Evolutionary conservation across 1,140 invertebrate genomes (phyloP), one percentile per base, ranked within the genome.

Genomic region (Phenacoccus solenopsis): DNA sequence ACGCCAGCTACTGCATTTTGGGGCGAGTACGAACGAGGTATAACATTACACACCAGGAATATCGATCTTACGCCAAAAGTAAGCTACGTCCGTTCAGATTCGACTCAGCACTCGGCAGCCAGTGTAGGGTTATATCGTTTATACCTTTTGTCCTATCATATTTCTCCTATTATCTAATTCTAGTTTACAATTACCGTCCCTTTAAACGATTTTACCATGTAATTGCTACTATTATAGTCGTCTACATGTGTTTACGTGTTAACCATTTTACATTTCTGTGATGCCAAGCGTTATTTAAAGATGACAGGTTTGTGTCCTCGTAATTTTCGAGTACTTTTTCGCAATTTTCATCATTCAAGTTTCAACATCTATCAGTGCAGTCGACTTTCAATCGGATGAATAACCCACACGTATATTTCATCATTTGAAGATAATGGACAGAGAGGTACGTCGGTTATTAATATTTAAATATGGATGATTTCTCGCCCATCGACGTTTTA

Each of bases 1-100:
- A 64, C 59, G 20, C 9, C 59, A 64, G 59, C 59, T 64, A 64
- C 59, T 64, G 59, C 59, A 64, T 64, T 64, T 64, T 64, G 25
- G 59, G 59, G 59, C 22, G 59, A 64, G 21, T 25, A 27, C 22
- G 59, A 64, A 27, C 21, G 59, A 64, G 59, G 59, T 64, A 64
- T 64, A 64, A 64, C 59, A 27, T 64, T 64, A 64, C 59, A 64
- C 25, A 25, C 59, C 59, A 25, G 59, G 59, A 64, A 64, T 64
- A 64, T 64, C 59, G 59, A 64, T 64, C 59, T 64, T 64, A 64
- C 59, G 59, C 59, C 59, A 64, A 64, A 64, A 64, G 25, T 27
- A 64, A 27, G 21, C 25, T 64, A 25, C 59, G 59, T 64, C 25
- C 59, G 59, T 64, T 64, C 59, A 27, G 25, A 64, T 27, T 64